Evolutionary conservation across 1,140 invertebrate genomes (phyloP).

Genomic region (Pseudobourletiella spinata): DNA sequence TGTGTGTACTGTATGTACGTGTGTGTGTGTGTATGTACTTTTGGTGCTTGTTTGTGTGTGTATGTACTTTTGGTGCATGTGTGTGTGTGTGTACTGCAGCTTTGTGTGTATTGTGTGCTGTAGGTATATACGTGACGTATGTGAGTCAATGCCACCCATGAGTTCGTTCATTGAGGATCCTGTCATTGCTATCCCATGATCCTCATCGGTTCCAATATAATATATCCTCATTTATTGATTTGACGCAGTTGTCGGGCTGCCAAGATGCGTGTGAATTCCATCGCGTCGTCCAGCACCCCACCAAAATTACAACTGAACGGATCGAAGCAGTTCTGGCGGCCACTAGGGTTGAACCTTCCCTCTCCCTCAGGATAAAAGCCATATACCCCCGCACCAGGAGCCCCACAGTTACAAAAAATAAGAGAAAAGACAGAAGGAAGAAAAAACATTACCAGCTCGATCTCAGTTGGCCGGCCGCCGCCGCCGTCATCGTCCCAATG

Average conservation of each 20-base stretch:
- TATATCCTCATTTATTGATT: neutral
- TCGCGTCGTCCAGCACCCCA: neutral
- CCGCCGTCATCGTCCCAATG: no score
- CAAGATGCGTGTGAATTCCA: slow-evolving; percentile 21
- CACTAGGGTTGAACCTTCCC: slow-evolving; percentile 1
- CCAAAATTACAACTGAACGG: neutral
- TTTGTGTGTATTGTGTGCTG: no score
- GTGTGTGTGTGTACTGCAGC: no score
- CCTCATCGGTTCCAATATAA: neutral
- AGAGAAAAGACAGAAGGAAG: neutral
- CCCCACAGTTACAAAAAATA: neutral
- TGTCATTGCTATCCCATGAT: neutral
- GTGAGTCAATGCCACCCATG: no score
- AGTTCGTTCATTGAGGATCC: no score
- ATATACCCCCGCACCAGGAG: neutral
- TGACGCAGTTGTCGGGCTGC: slow-evolving; percentile 22
- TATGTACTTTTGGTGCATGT: no score
- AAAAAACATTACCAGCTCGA: neutral
- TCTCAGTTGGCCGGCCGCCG: neutral
- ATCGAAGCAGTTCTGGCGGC: neutral
- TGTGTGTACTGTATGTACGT: no score
- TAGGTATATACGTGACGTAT: no score
- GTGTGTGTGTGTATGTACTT: no score
- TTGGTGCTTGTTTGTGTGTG: no score
- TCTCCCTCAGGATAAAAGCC: neutral